A percentile compares a stretch with the other conserved stretches of the same genome.
These are phyloP conservation scores for Nesospiza acunhae DNA, from an alignment of 2,113 vertebrate species.

Conservation along the genomic window DNA sequence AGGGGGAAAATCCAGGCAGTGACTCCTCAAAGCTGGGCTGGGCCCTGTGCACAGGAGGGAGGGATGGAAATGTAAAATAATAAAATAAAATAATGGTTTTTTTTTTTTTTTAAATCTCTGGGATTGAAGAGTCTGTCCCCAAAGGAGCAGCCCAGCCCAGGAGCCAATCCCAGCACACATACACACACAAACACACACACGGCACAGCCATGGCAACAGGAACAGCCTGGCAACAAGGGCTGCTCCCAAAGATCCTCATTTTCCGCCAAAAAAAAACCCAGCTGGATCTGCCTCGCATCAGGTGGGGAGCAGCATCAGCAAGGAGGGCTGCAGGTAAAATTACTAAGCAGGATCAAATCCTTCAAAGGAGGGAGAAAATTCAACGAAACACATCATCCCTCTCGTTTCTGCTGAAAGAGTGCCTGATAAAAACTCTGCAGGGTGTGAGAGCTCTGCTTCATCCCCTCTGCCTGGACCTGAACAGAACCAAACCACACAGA, in stretches of 20 bases:
- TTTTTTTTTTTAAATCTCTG: background rate
- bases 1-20: background rate
- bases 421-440: background rate
- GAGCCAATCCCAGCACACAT: constrained; percentile 15
- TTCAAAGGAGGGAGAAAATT: background rate
- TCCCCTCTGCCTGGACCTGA: background rate
- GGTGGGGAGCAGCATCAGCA: background rate
- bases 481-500: background rate
- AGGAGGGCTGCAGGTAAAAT: background rate
- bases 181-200: background rate
- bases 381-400: background rate
- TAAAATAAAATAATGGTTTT: too few relatives aligned
- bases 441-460: background rate
- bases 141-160: background rate
- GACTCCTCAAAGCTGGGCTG: background rate
- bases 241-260: constrained; percentile 8
- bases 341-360: background rate
- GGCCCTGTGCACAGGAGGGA: background rate
- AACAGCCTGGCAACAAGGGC: constrained; percentile 52
- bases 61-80: background rate
- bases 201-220: constrained; percentile 55
- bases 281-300: background rate
- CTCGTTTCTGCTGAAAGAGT: background rate
- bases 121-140: background rate
- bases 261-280: background rate